Evolutionary conservation across 2,888 invertebrate species (phyloP).

Genomic region (Augochlorella aurata): DNA sequence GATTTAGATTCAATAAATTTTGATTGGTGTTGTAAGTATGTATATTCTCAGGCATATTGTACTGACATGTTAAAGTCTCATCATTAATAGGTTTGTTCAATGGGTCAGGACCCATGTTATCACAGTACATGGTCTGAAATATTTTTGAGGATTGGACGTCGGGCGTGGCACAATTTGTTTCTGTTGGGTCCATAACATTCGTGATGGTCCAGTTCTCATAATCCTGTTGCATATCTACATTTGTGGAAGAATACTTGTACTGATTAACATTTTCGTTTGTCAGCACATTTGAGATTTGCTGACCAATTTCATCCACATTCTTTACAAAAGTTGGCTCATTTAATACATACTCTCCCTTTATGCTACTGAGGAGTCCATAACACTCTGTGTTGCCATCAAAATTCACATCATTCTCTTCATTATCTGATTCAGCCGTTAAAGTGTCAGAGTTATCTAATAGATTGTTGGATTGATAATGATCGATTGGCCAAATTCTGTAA

Average conservation of each 20-base stretch:
- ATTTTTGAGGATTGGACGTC: conserved; percentile 59
- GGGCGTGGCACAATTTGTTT: conserved; percentile 27
- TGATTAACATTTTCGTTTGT: conserved; percentile 51
- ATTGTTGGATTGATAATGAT: conserved; percentile 64
- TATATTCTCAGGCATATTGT: conserved; percentile 44
- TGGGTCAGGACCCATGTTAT: conserved; percentile 51
- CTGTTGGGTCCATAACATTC: conserved; percentile 55
- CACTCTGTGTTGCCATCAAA: conserved; percentile 60
- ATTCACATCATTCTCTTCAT: conserved; percentile 69
- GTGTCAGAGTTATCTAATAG: conserved; percentile 78
- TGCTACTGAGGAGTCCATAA: conserved; percentile 62
- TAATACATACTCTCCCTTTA: conserved; percentile 59
- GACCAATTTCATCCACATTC: conserved; percentile 55
- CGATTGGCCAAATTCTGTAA: conserved; percentile 63
- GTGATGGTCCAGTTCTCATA: conserved; percentile 74
- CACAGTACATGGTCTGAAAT: conserved; percentile 61
- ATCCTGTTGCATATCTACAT: conserved; percentile 68
- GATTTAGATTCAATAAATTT: conserved; percentile 48
- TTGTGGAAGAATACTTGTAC: conserved; percentile 61
- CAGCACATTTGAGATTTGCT: conserved; percentile 56
- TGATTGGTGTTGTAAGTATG: conserved; percentile 47
- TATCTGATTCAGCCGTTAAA: conserved; percentile 77
- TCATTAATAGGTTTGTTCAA: conserved; percentile 34
- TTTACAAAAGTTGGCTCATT: conserved; percentile 54
- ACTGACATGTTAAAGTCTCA: conserved; percentile 52